Conservation (phyloP, 2,113 vertebrate genomes). For the human (Homo sapiens) region GRCh38 chr4:48180001-48180500, state of each 20-base stretch:
- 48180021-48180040: not conserved
- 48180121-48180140: not conserved
- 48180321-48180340: not conserved
- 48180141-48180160: no score
- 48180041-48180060: not conserved
- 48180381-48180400: not conserved
- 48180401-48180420: not conserved
- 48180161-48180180: no score
- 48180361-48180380: not conserved
- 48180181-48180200: no score
- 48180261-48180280: not conserved
- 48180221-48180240: not conserved
- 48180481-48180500: accelerated
- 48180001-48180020: not conserved
- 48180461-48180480: not conserved
- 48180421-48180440: not conserved
- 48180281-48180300: not conserved
- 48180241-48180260: not conserved
- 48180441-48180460: not conserved
- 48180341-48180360: no score
- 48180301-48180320: not conserved
- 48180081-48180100: not conserved
- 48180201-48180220: not conserved
- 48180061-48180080: not conserved
- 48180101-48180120: not conserved